Percentiles rank a stretch among this genome's conserved stretches.
Conservation (phyloP, 2,113 vertebrate species). For the Centrocercus urophasianus region DNA sequence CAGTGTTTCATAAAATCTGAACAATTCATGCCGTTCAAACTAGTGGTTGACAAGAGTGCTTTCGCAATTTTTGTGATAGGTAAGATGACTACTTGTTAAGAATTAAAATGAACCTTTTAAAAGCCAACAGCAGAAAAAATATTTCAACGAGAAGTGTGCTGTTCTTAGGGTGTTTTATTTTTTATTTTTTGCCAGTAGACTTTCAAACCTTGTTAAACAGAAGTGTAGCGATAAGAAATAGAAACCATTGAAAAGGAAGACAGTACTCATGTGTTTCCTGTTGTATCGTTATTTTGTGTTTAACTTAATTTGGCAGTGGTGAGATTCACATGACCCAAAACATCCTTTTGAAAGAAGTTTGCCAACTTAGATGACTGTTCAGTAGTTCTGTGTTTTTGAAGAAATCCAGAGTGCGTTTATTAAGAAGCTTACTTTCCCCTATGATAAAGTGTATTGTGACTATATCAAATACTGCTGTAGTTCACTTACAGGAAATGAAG, state of each 20-base stretch:
- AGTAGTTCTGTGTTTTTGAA: conserved; percentile 34
- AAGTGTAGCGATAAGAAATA: neutral
- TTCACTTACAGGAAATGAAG: neutral
- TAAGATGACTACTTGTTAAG: neutral
- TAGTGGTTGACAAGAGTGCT: neutral
- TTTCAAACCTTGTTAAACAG: neutral
- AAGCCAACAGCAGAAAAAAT: neutral
- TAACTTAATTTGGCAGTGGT: conserved; percentile 4
- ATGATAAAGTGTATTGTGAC: neutral
- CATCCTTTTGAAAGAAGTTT: conserved; percentile 47
- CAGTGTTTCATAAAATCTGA: neutral
- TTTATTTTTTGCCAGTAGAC: neutral
- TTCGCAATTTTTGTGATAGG: neutral
- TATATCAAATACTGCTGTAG: neutral
- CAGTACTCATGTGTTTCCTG: conserved; percentile 59
- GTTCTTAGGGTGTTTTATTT: neutral
- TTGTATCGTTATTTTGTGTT: conserved; percentile 33
- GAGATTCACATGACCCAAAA: conserved; percentile 48
- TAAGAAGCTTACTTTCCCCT: neutral
- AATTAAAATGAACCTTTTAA: neutral
- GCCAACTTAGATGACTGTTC: neutral
- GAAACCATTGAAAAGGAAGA: conserved; percentile 57
- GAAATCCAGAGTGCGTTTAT: neutral
- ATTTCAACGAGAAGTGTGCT: neutral
- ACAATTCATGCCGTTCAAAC: neutral